Percentiles rank a stretch among this genome's conserved stretches.
These are phyloP conservation scores for Beroe ovata DNA, from an alignment of 37 sponge, comb jelly and placozoan genomes.

Conservation along the genomic window DNA sequence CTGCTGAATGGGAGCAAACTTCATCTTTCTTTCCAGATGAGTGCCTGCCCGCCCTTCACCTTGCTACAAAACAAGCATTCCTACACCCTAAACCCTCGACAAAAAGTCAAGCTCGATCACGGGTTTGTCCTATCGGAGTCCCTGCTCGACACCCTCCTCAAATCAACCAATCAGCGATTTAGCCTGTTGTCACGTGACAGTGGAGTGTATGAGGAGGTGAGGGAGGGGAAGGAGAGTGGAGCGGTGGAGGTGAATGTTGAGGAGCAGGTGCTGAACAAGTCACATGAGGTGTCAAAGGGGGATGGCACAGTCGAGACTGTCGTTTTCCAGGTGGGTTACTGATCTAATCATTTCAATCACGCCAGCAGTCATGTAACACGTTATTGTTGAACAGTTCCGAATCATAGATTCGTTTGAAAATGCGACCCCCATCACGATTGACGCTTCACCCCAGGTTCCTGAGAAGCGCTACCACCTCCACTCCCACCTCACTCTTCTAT, in stretches of 20 bases:
- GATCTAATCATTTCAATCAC: too few relatives aligned
- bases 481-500: conserved; percentile 25
- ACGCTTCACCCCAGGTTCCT: conserved; percentile 7
- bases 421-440: too few relatives aligned
- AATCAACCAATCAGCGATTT: neutral
- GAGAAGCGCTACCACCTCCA: conserved; percentile 60
- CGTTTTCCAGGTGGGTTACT: conserved; percentile 27
- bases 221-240: conserved; percentile 1
- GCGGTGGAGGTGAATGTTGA: conserved; percentile 48
- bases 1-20: conserved; percentile 42
- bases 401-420: too few relatives aligned
- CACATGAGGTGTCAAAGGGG: neutral
- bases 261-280: conserved; percentile 17
- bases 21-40: conserved; percentile 17
- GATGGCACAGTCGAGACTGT: conserved; percentile 13
- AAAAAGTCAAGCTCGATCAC: conserved; percentile 55
- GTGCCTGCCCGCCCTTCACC: conserved; percentile 27
- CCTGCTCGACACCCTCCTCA: conserved; percentile 10
- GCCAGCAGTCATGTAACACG: too few relatives aligned
- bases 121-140: conserved; percentile 11
- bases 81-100: conserved; percentile 21
- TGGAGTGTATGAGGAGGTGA: neutral
- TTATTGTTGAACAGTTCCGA: too few relatives aligned
- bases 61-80: neutral
- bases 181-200: neutral